Base-by-base conservation (phyloP, 2,888 invertebrate genomes). In the Caenorhabditis sp. region DNA sequence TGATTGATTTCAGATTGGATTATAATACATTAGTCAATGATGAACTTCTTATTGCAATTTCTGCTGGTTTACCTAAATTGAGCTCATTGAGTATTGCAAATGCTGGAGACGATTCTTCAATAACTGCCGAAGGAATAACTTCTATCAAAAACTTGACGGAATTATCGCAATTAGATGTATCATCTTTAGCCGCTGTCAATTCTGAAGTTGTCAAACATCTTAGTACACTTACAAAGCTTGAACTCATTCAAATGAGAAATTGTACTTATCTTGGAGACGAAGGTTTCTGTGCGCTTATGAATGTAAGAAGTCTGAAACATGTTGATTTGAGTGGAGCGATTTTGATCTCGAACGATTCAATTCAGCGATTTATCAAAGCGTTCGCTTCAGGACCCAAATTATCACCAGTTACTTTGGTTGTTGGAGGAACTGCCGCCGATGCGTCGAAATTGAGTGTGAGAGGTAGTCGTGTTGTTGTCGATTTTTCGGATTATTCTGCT, bases 371-470 rank as follows among this genome's bases (percentile, higher is more conserved):
- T n/a, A 79, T 82, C 52, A 76, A 82, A 54, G 77, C 78, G 1
- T 83, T 81, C 50, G 76, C 81, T 21, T 69, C 69, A 2, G 62
- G 59, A 38, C 68, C 67, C 20, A 66, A 77, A 59, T 14, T 59
- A 2, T 63, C 76, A 25, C 63, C 67, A 49, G 71, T 83, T 26
- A 85, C 82, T 2, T 58, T 86, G 20, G 83, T 85, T 20, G 82
- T 87, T n/a, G 86, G 86, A 14, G 86, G 86, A 54, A 86, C 86
- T n/a, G 81, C 84, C 1, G 82, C 80, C 17, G 86, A 86, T 57
- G 76, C 80, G 8, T 68, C 73, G 21, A 76, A 79, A 26, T 62
- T 86, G 43, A 72, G 79, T 17, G 77, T 80, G 5, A 59, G 78
- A 3, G 80, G 80, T 21, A 75, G 75, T 26, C 70, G 85, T 10